Base-by-base conservation (phyloP, 2,113 vertebrate genomes). In the Lagopus leucura region DNA sequence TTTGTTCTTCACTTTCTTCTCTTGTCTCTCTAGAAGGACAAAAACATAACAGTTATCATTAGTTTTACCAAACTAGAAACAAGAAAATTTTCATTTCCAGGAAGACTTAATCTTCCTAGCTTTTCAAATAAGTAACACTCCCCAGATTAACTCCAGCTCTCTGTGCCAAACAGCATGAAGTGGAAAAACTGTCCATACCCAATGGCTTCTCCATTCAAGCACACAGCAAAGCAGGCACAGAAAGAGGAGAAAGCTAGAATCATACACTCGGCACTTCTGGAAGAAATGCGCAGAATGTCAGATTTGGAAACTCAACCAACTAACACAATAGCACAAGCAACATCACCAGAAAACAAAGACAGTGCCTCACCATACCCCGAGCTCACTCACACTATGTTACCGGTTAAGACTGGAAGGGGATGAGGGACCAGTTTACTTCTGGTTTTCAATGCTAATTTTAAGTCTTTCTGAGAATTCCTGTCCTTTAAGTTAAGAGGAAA, bases 1-100 rank as follows among this genome's bases (percentile, higher is more conserved):
- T 97, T 99, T 99, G 95, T 99, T 99, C 96, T 99, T 99, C 82
- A 99, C 97, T 70, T 99, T 99, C 92, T 99, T 99, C 71, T 99
- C 99, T 96, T 99, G 99, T 94, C 99, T 98, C 95, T 99, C 99
- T 99, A 97, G 66, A 97, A 98, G 93, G 66, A 94, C 92, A 96
- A 18, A 93, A 94, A 1, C 38, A 88, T 38, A 88, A 10, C 50
- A 54, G 36, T 69, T 88, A 79, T 48, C 80, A 88, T 70, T 71
- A 71, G 63, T 82, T 74, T 61, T 24, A 79, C 71, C 90, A 91
- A 92, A 64, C 67, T 73, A 89, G 54, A 90, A 86, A 85, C 60
- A 76, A 8, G 14, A 89, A 13, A 72, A 70, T 86, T 96, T 88
- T 94, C 55, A 90, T 89, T 96, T 95, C 89, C 82, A 95, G 86